Percentiles rank a stretch among this genome's conserved stretches.
Conservation (phyloP, 2,113 vertebrate genomes). For the Cyrtonyx montezumae region DNA sequence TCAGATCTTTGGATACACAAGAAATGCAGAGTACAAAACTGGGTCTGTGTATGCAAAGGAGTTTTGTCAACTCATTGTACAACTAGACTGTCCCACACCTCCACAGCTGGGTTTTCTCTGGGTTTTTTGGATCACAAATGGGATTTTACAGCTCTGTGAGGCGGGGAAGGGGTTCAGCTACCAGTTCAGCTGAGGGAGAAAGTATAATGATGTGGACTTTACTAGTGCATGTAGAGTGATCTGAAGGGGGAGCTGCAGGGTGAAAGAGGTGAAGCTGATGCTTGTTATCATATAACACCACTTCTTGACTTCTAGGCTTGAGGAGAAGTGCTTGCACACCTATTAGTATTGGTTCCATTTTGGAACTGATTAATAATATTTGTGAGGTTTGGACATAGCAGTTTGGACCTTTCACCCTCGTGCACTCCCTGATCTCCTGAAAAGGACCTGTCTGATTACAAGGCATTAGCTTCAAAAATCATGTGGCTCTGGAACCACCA, state of each 20-base stretch:
- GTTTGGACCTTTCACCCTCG: neutral
- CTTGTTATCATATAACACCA: neutral
- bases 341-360: neutral
- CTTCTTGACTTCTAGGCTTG: neutral
- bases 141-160: neutral
- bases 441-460: neutral
- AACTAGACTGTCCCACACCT: accelerated
- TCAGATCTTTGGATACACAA: neutral
- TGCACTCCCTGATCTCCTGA: accelerated
- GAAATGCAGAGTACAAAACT: neutral
- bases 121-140: neutral
- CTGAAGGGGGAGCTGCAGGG: neutral
- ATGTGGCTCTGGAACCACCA: neutral
- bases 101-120: neutral
- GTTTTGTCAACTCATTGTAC: neutral
- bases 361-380: neutral
- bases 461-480: neutral
- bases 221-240: neutral
- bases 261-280: neutral
- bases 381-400: neutral
- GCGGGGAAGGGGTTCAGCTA: neutral
- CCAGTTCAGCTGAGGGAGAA: neutral
- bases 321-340: neutral
- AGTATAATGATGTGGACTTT: neutral
- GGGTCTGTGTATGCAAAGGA: neutral